These are phyloP conservation scores for Diorhabda elongata DNA, from an alignment of 1,140 invertebrate genomes.

Conservation along the genomic window DNA sequence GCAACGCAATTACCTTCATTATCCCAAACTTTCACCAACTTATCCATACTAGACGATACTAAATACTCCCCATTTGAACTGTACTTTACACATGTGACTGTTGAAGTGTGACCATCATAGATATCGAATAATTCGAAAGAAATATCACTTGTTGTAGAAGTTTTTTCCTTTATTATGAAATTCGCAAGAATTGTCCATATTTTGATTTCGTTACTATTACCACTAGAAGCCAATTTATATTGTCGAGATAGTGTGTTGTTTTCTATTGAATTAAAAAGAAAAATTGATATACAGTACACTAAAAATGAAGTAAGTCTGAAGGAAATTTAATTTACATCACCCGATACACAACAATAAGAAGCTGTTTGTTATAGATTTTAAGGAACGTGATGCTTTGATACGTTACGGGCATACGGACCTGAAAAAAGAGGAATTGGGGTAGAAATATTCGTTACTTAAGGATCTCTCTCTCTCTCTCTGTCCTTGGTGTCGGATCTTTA, in stretches of 20 bases:
- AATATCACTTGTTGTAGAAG: constrained; percentile 26
- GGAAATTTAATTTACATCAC: not conserved
- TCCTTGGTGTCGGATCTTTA: no score
- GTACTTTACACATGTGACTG: constrained; percentile 62
- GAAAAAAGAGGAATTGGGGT: no score
- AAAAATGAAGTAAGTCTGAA: not conserved
- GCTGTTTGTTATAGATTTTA: no score
- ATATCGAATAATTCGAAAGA: constrained; percentile 29
- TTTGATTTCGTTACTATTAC: constrained; percentile 70
- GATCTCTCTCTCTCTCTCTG: no score
- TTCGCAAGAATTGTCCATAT: constrained; percentile 62
- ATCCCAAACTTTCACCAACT: constrained; percentile 67
- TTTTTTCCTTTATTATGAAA: constrained; percentile 36
- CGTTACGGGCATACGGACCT: no score
- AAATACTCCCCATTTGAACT: constrained; percentile 57
- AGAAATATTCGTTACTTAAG: no score
- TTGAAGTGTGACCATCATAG: constrained; percentile 48
- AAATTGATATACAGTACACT: constrained; percentile 2
- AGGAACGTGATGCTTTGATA: no score
- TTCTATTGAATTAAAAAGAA: constrained; percentile 36
- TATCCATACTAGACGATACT: constrained; percentile 66
- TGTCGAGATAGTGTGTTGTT: constrained; percentile 47
- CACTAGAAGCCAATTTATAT: constrained; percentile 63
- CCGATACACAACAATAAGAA: no score
- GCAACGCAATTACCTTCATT: constrained; percentile 46